These are phyloP conservation scores for Lepidurus couesii DNA, from an alignment of 1,140 invertebrate species.

Conservation along the genomic window DNA sequence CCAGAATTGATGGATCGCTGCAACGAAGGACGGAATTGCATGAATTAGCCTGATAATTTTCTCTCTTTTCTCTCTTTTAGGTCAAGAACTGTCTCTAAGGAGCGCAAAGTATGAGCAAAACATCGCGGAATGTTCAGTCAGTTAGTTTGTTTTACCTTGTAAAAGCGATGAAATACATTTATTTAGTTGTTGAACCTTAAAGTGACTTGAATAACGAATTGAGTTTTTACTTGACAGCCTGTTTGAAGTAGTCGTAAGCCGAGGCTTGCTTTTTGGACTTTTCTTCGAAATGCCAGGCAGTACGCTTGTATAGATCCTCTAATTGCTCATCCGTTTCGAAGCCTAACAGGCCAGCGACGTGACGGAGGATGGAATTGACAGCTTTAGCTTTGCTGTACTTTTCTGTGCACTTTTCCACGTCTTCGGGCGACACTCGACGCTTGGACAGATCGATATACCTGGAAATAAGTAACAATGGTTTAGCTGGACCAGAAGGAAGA, in stretches of 20 bases:
- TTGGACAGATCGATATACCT: slow-evolving; percentile 99
- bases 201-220: neutral
- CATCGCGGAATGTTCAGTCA: neutral
- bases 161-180: slow-evolving; percentile 27
- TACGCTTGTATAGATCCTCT: slow-evolving; percentile 92
- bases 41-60: slow-evolving; percentile 33
- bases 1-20: slow-evolving; percentile 86
- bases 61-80: neutral
- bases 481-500: slow-evolving; percentile 22
- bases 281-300: slow-evolving; percentile 98
- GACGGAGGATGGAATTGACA: slow-evolving; percentile 94
- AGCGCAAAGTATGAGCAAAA: no score
- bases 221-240: slow-evolving; percentile 81
- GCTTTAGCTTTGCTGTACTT: slow-evolving; percentile 98
- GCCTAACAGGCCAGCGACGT: slow-evolving; percentile 90
- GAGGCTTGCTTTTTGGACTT: slow-evolving; percentile 94
- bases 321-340: slow-evolving; percentile 87
- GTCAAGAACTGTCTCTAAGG: no score
- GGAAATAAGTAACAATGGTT: slow-evolving; percentile 43
- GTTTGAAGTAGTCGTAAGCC: slow-evolving; percentile 97
- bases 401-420: slow-evolving; percentile 96
- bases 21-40: slow-evolving; percentile 34
- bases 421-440: slow-evolving; percentile 93
- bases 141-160: slow-evolving; percentile 23
- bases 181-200: slow-evolving; percentile 28